Evolutionary conservation across 92 coral and sea anemone genomes (phyloP).

Genomic region (Diadumene lineata): DNA sequence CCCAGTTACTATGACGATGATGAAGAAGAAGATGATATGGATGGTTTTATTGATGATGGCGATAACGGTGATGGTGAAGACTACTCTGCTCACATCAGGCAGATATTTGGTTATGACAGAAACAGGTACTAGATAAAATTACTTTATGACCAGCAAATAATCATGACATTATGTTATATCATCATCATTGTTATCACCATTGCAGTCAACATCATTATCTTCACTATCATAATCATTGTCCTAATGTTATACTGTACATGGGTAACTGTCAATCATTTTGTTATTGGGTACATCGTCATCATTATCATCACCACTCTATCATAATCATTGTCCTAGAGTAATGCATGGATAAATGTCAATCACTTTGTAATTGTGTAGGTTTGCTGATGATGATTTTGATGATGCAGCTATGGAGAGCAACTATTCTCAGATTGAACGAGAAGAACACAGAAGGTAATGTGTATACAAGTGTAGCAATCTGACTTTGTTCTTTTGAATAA

Average conservation of each 20-base stretch:
- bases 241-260: neutral
- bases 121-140: constrained; percentile 54
- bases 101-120: constrained; percentile 95
- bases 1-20: constrained; percentile 28
- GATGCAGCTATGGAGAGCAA: constrained; percentile 76
- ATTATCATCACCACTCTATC: neutral
- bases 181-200: neutral
- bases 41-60: constrained; percentile 66
- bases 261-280: no score
- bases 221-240: neutral
- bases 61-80: constrained; percentile 70
- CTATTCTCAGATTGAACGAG: constrained; percentile 81
- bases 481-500: neutral
- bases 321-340: neutral
- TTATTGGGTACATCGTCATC: neutral
- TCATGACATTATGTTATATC: neutral
- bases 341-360: no score
- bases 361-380: constrained; percentile 10
- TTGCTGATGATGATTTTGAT: constrained; percentile 66
- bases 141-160: neutral
- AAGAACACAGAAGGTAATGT: constrained; percentile 80
- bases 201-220: neutral
- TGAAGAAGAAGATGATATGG: constrained; percentile 41
- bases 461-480: neutral
- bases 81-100: constrained; percentile 79